phyloP scores from a whole-genome alignment of 1,140 invertebrate genomes.

The Saccostrea cuccullata region DNA sequence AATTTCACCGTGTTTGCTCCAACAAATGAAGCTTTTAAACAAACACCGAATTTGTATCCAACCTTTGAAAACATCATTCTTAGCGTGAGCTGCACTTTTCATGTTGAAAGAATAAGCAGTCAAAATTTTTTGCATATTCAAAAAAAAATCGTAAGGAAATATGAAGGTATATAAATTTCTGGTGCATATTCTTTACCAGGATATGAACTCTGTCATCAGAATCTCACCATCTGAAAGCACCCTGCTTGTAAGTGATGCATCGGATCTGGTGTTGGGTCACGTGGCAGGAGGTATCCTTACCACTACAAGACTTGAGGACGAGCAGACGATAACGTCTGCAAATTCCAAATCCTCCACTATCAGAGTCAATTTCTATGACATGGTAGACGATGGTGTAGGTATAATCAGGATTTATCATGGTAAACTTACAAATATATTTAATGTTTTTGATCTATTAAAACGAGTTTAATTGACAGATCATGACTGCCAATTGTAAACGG shows the following conservation, averaged over 20 bases:
- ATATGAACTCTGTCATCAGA: conserved; percentile 64
- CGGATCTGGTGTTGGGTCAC: conserved; percentile 74
- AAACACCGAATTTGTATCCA: conserved; percentile 38
- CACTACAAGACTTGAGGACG: conserved; percentile 74
- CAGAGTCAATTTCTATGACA: conserved; percentile 82
- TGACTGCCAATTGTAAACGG: conserved; percentile 84
- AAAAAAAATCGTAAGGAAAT: too few relatives aligned
- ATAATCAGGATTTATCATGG: neutral
- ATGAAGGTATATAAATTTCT: too few relatives aligned
- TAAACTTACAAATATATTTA: neutral
- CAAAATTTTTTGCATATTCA: too few relatives aligned
- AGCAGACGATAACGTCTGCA: conserved; percentile 78
- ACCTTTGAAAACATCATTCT: conserved; percentile 23
- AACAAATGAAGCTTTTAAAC: conserved; percentile 59
- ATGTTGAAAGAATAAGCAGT: too few relatives aligned
- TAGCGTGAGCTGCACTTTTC: neutral
- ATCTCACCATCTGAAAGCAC: conserved; percentile 62
- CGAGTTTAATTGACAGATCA: conserved; percentile 66
- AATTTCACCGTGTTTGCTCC: conserved; percentile 71
- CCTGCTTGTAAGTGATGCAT: conserved; percentile 59
- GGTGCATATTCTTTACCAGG: conserved; percentile 37
- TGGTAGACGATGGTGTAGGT: conserved; percentile 45
- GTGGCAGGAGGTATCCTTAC: conserved; percentile 74
- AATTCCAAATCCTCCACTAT: conserved; percentile 80
- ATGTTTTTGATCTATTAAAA: neutral